Base-by-base conservation (phyloP, 2,113 vertebrate species). In the Oncorhynchus kisutch region DNA sequence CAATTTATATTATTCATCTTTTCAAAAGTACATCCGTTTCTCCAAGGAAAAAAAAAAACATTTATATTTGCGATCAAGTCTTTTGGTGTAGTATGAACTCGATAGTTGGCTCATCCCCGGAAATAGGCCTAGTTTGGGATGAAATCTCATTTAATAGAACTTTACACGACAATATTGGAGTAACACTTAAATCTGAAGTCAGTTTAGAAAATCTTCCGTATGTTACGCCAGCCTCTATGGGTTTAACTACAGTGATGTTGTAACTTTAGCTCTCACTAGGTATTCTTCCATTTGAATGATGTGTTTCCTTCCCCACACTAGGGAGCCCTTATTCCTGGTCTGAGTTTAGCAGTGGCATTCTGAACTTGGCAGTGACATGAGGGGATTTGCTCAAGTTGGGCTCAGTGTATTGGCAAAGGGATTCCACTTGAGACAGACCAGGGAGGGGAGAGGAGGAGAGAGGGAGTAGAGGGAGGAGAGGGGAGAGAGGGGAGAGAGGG, bases 1-100 rank as follows among this genome's bases (percentile, higher is more conserved):
- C 84, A 83, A 81, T 88, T 76, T 31, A 62, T 88, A 82, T 88
- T 85, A 83, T 85, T 90, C 86, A 81, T 87, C 25, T 78, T 86
- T 84, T 82, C 68, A 70, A 45, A 45, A 88, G 78, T 87, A 81
- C 79, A 88, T 85, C 82, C 82, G 72, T 88, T 88, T 87, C 85
- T 91, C 86, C 69, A 69, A 78, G 78, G 81, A 75, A 82, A 11
- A 45, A 45, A n/a, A 39, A 45, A 11, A 11, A 2, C 8, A 2
- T 45, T 89, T 89, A 81, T 83, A 84, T 91, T 88, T 90, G 85
- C 91, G 84, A 88, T 66, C 83, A 86, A 80, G 81, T 82, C 45
- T 72, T 77, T 83, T 81, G 39, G 39, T 45, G 8, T 45, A 81
- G 78, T 78, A 80, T 81, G 76, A 80, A 76, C 73, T 84, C 11